Evolutionary conservation across 2,113 vertebrate genomes (phyloP).

Genomic region (Mesitornis unicolor): DNA sequence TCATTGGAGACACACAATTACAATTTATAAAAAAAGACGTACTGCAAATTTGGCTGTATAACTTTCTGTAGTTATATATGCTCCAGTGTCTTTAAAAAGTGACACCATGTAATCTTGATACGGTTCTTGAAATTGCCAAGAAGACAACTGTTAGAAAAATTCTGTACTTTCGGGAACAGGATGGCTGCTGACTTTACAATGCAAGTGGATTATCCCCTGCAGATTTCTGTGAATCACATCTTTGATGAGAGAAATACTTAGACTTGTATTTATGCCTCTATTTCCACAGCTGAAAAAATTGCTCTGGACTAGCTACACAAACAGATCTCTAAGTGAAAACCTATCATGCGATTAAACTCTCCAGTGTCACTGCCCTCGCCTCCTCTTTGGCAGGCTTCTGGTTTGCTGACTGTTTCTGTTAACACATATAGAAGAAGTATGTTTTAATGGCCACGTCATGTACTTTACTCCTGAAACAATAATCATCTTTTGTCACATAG

Average conservation of each 20-base stretch:
- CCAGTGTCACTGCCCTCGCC: background rate
- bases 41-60: background rate
- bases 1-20: background rate
- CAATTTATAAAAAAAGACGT: background rate
- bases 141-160: background rate
- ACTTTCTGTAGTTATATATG: background rate
- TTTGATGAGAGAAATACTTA: background rate
- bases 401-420: background rate
- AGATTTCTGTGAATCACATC: background rate
- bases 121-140: background rate
- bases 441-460: background rate
- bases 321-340: background rate
- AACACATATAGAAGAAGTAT: background rate
- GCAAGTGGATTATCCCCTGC: background rate
- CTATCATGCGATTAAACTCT: background rate
- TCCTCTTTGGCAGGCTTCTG: background rate
- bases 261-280: background rate
- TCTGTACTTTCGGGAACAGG: background rate
- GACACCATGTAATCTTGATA: background rate
- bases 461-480: slow-evolving; percentile 15
- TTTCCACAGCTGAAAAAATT: background rate
- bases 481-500: slow-evolving; percentile 12
- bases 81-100: background rate
- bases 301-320: background rate
- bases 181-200: background rate